phyloP scores from a whole-genome alignment of 2,888 invertebrate genomes.

The Melieria picta region DNA sequence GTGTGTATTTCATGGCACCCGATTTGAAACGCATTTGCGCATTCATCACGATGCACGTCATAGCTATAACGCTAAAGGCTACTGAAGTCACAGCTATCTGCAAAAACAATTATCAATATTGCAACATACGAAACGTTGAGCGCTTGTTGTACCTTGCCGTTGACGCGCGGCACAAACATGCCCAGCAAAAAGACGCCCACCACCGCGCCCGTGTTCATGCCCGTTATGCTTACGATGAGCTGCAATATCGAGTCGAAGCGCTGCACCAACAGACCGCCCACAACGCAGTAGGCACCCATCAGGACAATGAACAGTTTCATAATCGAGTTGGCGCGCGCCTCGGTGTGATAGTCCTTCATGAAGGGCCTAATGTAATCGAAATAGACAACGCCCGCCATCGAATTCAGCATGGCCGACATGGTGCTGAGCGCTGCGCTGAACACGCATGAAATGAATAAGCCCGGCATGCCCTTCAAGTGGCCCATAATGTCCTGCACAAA shows the following conservation, averaged over 20 bases:
- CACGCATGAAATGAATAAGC: slow-evolving; percentile 72
- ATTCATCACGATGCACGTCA: slow-evolving; percentile 60
- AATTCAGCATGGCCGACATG: slow-evolving; percentile 70
- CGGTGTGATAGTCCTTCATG: slow-evolving; percentile 59
- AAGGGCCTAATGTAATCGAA: slow-evolving; percentile 69
- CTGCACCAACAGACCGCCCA: slow-evolving; percentile 66
- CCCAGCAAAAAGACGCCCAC: slow-evolving; percentile 76
- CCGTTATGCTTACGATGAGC: slow-evolving; percentile 66
- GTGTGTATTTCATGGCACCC: slow-evolving; percentile 53
- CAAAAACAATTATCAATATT: too few relatives aligned
- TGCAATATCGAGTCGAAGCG: slow-evolving; percentile 68
- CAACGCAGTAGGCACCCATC: slow-evolving; percentile 72
- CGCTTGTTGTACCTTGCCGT: slow-evolving; percentile 58
- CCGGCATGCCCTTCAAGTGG: slow-evolving; percentile 69
- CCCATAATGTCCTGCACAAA: slow-evolving; percentile 71
- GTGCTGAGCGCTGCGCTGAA: slow-evolving; percentile 72
- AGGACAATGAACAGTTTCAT: slow-evolving; percentile 66
- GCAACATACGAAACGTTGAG: not conserved
- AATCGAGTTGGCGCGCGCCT: slow-evolving; percentile 66
- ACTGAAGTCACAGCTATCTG: slow-evolving; percentile 57
- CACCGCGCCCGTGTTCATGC: slow-evolving; percentile 71
- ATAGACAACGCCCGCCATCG: slow-evolving; percentile 69
- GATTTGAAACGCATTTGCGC: slow-evolving; percentile 53
- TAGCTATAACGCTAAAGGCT: slow-evolving; percentile 52
- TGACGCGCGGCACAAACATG: slow-evolving; percentile 75